Evolutionary conservation across 2,113 vertebrate species (phyloP).

Genomic region (Brachypteracias leptosomus): DNA sequence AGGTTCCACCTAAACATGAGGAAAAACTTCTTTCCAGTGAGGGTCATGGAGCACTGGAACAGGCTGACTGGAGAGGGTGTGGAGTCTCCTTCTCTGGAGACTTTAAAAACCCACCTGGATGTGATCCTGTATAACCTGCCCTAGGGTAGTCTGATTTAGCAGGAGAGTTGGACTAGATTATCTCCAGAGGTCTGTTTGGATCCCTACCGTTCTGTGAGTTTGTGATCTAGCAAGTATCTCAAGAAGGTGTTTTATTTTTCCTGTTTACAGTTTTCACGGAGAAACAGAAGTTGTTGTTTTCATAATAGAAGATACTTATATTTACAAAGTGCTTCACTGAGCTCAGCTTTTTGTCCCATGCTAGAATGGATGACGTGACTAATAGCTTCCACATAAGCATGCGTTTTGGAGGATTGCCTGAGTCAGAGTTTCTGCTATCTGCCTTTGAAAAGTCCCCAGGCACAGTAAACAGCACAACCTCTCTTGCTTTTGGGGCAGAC

Average conservation of each 20-base stretch:
- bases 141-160: no score
- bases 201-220: no score
- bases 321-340: neutral
- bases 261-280: neutral
- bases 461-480: neutral
- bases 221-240: neutral
- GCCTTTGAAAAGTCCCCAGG: neutral
- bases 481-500: neutral
- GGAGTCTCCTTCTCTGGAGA: no score
- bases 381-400: neutral
- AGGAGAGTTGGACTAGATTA: no score
- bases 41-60: no score
- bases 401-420: neutral
- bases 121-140: no score
- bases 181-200: no score
- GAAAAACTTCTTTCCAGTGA: no score
- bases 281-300: neutral
- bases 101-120: no score
- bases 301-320: neutral
- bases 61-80: no score
- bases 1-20: no score
- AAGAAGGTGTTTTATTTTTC: neutral
- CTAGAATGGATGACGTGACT: neutral
- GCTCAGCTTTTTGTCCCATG: neutral
- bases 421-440: neutral